Conservation (phyloP, 2,888 invertebrate genomes). For the Chironomus tentans region DNA sequence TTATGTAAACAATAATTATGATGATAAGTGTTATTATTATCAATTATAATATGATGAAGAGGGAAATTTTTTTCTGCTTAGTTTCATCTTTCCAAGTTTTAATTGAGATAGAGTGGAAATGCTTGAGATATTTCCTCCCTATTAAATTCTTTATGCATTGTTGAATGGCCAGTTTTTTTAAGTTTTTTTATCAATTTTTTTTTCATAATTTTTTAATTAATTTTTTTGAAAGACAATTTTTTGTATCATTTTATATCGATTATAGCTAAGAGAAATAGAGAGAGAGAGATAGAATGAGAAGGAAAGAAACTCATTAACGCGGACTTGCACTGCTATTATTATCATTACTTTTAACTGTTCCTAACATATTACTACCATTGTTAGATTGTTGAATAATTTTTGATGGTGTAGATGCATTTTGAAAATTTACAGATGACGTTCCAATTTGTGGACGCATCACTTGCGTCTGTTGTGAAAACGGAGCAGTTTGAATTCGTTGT, state of each 20-base stretch:
- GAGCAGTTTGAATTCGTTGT: slow-evolving; percentile 38
- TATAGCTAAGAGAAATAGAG: neutral
- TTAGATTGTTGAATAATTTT: slow-evolving; percentile 21
- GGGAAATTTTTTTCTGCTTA: no score
- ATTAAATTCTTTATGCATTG: neutral
- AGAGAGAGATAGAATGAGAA: neutral
- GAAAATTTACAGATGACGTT: slow-evolving; percentile 21
- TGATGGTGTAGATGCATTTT: slow-evolving; percentile 9
- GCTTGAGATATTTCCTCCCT: no score
- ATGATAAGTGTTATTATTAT: no score
- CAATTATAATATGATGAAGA: no score
- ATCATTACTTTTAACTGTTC: slow-evolving; percentile 11
- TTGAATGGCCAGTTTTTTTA: neutral
- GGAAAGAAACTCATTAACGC: slow-evolving; percentile 5
- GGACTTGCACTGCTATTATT: slow-evolving; percentile 14
- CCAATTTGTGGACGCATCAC: slow-evolving; percentile 4
- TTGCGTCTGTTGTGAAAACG: slow-evolving; percentile 34
- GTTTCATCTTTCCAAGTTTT: no score
- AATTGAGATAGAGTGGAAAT: no score
- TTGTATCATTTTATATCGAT: neutral
- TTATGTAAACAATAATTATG: neutral
- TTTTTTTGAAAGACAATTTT: neutral
- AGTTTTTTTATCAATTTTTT: neutral
- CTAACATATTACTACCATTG: slow-evolving; percentile 16
- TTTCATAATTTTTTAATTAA: neutral